Evolutionary conservation across 2,888 invertebrate genomes (phyloP).

Genomic region (Priocnemis perturbator): DNA sequence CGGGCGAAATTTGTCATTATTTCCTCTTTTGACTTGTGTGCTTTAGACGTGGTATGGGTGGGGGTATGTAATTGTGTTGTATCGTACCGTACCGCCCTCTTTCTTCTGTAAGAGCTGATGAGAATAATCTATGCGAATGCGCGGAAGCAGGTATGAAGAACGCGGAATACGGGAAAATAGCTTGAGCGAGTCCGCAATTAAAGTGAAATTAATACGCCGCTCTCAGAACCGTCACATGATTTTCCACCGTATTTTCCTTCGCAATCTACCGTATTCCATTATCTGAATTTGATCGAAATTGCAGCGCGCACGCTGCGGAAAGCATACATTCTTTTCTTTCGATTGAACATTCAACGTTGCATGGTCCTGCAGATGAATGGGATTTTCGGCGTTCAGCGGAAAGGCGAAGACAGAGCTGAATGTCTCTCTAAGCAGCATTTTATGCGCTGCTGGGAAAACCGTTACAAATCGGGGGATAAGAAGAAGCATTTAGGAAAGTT

Average conservation of each 20-base stretch:
- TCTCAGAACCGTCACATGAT: background rate
- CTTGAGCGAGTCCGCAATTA: constrained; percentile 16
- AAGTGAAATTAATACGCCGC: constrained; percentile 21
- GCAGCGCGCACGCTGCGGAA: too few relatives aligned
- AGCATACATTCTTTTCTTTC: too few relatives aligned
- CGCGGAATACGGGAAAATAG: constrained; percentile 30
- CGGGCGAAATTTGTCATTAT: too few relatives aligned
- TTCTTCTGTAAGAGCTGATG: constrained; percentile 23
- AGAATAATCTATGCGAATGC: constrained; percentile 32
- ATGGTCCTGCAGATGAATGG: too few relatives aligned
- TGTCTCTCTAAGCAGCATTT: constrained; percentile 22
- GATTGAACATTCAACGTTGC: too few relatives aligned
- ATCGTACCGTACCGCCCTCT: background rate
- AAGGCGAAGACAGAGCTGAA: constrained; percentile 8
- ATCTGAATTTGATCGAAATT: too few relatives aligned
- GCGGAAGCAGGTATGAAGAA: constrained; percentile 14
- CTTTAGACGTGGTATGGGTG: background rate
- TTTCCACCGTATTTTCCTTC: background rate
- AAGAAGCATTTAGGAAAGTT: constrained; percentile 45
- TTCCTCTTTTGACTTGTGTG: background rate
- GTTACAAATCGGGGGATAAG: constrained; percentile 29
- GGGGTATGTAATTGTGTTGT: background rate
- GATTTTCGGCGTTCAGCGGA: background rate
- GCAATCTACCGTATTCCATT: too few relatives aligned
- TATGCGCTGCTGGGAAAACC: constrained; percentile 19